Conservation (phyloP, 2,888 invertebrate species). For the Temnothorax unifasciatus region DNA sequence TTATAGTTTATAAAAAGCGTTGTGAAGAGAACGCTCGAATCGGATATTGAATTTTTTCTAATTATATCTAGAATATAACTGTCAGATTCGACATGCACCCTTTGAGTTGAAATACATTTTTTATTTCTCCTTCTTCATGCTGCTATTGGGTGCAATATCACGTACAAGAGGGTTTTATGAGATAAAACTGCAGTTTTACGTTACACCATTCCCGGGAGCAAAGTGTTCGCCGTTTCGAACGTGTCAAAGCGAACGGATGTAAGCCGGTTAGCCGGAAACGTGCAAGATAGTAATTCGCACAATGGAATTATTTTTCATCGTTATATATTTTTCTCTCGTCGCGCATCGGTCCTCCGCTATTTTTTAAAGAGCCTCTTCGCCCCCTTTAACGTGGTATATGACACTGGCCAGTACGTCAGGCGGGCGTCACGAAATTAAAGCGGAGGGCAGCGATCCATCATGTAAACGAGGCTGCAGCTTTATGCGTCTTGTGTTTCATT, state of each 20-base stretch:
- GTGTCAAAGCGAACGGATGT: slow-evolving; percentile 7
- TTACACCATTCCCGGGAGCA: neutral
- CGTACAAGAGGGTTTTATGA: neutral
- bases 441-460: neutral
- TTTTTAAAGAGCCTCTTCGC: slow-evolving; percentile 25
- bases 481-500: slow-evolving; percentile 27
- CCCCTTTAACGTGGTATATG: slow-evolving; percentile 28
- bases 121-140: neutral
- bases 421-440: slow-evolving; percentile 42
- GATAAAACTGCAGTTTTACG: slow-evolving; percentile 25
- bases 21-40: neutral
- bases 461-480: neutral
- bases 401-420: neutral
- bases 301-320: slow-evolving; percentile 34
- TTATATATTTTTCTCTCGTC: slow-evolving; percentile 1
- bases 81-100: neutral
- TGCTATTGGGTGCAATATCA: slow-evolving; percentile 1
- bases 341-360: neutral
- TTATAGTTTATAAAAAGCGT: neutral
- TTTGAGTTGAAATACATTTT: neutral
- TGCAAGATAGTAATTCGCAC: slow-evolving; percentile 17
- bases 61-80: slow-evolving; percentile 1
- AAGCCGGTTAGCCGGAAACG: neutral
- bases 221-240: neutral
- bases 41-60: neutral